Base-by-base conservation (phyloP, 2,113 vertebrate species). In the Solea solea region DNA sequence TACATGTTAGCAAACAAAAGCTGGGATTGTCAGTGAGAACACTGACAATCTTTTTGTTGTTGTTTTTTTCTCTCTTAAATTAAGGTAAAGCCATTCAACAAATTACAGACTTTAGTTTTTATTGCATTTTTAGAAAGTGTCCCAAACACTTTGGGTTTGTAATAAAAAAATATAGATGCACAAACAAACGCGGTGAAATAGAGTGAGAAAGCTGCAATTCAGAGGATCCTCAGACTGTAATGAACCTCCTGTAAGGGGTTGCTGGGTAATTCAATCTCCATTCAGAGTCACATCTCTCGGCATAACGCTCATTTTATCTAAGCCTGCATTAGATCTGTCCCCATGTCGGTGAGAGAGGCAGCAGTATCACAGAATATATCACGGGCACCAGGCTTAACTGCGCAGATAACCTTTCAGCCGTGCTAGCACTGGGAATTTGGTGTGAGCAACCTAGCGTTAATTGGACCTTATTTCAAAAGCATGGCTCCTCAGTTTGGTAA, bases 221-320 rank as follows among this genome's bases (percentile, higher is more conserved):
- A 72, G 76, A 75, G 79, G 71, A 71, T 74, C 57, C 44, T 41
- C 52, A 34, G 64, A 73, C 65, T 78, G 72, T 86, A 87, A 81
- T 89, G 75, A 82, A 72, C 76, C 73, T 69, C 75, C 65, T 78
- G 39, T 81, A 75, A 86, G 64, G 6, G 64, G 65, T 68, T 74
- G 44, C 75, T 21, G 86, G 74, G 84, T 81, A 82, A 90, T 88
- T 86, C 81, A 83, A 76, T 79, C 72, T 80, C 82, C 84, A 86
- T 83, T 85, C 69, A 56, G 45, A 86, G 83, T 71, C 4, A 44
- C 14, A 72, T 69, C 72, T 63, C 69, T 69, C 71, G 65, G 64
- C 59, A 73, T 72, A 78, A 76, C 46, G 21, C 60, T 11, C 81
- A 81, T 83, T 81, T 88, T 76, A 80, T 80, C 70, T 42, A 34